Percentiles rank a stretch among this genome's conserved stretches.
Evolutionary conservation across 2,797 vertebrate species (phyloP).

Genomic region (Xiphophorus birchmanni): DNA sequence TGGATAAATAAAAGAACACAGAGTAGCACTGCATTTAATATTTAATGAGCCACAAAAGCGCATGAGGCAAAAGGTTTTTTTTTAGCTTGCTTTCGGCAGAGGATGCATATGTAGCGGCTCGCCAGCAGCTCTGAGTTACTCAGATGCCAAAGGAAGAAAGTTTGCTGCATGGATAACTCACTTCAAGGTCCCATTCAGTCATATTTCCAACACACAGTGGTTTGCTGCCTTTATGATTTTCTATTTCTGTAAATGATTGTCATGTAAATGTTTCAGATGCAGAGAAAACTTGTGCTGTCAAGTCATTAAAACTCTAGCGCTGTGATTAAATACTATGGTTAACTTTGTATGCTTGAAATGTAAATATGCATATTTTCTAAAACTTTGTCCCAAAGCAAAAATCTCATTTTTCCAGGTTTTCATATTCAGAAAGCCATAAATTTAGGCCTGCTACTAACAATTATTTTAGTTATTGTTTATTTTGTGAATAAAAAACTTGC

Average conservation of each 20-base stretch:
- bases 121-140: constrained; percentile 43
- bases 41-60: constrained; percentile 55
- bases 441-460: too few species aligned
- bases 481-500: too few species aligned
- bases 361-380: not conserved
- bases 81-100: constrained; percentile 51
- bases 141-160: constrained; percentile 29
- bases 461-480: too few species aligned
- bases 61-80: constrained; percentile 16
- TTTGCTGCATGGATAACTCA: constrained; percentile 22
- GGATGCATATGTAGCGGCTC: constrained; percentile 34
- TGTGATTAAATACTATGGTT: not conserved
- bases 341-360: not conserved
- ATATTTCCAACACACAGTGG: not conserved
- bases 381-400: not conserved
- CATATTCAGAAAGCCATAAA: not conserved
- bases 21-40: constrained; percentile 55
- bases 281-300: not conserved
- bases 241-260: not conserved
- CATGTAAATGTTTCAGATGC: not conserved
- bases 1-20: constrained; percentile 65
- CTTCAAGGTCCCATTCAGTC: not conserved
- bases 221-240: not conserved
- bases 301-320: not conserved
- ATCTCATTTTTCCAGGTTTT: not conserved